A percentile compares a stretch with the other conserved stretches of the same genome.
Conservation (phyloP, 2,888 invertebrate species). For the Cephus pulcher region DNA sequence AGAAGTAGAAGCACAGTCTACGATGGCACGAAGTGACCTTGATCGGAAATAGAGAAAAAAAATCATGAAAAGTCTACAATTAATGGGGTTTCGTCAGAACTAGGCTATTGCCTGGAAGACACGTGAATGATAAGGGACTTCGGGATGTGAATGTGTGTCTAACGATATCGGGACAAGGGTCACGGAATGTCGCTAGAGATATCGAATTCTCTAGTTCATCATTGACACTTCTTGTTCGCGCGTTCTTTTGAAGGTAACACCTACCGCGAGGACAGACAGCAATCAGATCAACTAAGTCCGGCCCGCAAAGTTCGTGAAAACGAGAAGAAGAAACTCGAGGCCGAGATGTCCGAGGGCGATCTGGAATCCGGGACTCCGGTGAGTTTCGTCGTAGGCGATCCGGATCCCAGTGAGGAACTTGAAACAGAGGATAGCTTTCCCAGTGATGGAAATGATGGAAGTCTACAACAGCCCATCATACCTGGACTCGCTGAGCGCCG, state of each 20-base stretch:
- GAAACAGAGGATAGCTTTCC: constrained; percentile 62
- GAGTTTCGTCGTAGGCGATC: constrained; percentile 62
- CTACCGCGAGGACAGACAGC: constrained; percentile 33
- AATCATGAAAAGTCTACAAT: not conserved
- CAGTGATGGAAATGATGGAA: constrained; percentile 40
- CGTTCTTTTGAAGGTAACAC: constrained; percentile 61
- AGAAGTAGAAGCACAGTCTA: not conserved
- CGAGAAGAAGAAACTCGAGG: not conserved
- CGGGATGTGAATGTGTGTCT: not conserved
- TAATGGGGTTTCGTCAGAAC: not conserved
- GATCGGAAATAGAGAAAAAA: too few relatives aligned
- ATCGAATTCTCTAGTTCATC: not conserved
- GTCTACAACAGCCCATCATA: constrained; percentile 40
- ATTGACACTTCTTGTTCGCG: constrained; percentile 19
- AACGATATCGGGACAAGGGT: not conserved
- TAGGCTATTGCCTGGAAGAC: not conserved
- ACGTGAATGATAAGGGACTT: not conserved
- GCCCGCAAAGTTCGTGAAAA: not conserved
- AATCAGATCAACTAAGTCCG: constrained; percentile 3
- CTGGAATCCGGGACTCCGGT: constrained; percentile 57
- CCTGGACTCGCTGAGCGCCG: constrained; percentile 66
- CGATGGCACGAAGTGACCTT: not conserved
- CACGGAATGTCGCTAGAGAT: not conserved
- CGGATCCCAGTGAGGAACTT: constrained; percentile 51
- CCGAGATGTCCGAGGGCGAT: constrained; percentile 17